These are phyloP conservation scores for Phylloscopus collybita DNA, from an alignment of 2,797 vertebrate species.

Conservation along the genomic window DNA sequence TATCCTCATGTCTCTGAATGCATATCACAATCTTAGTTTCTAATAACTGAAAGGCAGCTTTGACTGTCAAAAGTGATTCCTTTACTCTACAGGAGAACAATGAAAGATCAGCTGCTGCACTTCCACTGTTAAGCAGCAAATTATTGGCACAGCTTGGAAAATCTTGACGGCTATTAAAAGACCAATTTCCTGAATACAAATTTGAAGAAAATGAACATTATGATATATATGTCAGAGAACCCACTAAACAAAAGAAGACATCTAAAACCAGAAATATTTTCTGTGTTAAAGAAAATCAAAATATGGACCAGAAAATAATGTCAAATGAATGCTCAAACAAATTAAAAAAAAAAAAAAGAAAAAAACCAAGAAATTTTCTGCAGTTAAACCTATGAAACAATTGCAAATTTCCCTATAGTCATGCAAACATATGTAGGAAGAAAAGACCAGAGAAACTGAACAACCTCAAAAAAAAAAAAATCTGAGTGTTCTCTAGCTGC, in stretches of 20 bases:
- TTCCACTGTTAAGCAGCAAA: not conserved
- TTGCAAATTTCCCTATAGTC: not conserved
- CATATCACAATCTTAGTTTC: constrained; percentile 30
- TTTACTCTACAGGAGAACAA: not conserved
- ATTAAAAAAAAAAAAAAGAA: not conserved
- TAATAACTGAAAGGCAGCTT: constrained; percentile 13
- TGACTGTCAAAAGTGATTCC: not conserved
- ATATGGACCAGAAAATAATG: not conserved
- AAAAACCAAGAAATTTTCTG: not conserved
- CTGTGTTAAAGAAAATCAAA: not conserved
- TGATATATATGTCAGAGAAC: not conserved
- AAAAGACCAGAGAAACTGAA: not conserved
- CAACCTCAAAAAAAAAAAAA: not conserved
- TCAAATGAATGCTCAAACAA: not conserved
- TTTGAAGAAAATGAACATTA: not conserved
- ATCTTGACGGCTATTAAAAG: constrained; percentile 13
- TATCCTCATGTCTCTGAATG: not conserved
- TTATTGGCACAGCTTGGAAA: constrained; percentile 14
- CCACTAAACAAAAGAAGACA: not conserved
- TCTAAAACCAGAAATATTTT: not conserved
- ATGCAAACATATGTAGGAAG: not conserved
- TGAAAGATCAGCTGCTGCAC: not conserved
- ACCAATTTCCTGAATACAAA: not conserved
- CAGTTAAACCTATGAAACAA: not conserved
- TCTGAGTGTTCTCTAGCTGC: not conserved